A percentile compares a stretch with the other conserved stretches of the same genome.
Conservation (phyloP, 2,888 invertebrate species). For the Acheta domesticus region DNA sequence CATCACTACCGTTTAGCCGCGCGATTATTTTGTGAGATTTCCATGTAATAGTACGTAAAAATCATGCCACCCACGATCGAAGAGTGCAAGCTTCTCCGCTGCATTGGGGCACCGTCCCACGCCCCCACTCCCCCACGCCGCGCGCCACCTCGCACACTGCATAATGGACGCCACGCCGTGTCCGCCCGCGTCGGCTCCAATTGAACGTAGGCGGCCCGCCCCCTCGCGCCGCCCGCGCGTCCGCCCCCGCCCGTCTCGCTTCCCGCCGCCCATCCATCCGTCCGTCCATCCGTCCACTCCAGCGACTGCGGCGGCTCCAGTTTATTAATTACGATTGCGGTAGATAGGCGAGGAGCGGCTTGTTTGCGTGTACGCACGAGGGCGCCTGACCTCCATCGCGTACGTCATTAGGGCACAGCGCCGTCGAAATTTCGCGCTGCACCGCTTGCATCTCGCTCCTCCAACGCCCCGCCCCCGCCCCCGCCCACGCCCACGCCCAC, state of each 20-base stretch:
- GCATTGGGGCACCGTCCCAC: neutral
- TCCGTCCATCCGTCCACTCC: too few relatives aligned
- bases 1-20: too few relatives aligned
- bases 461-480: neutral
- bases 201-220: neutral
- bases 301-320: neutral
- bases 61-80: too few relatives aligned
- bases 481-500: too few relatives aligned
- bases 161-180: neutral
- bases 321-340: slow-evolving; percentile 10
- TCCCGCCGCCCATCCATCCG: too few relatives aligned
- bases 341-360: neutral
- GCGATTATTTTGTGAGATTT: too few relatives aligned
- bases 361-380: slow-evolving; percentile 1
- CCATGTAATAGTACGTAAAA: too few relatives aligned
- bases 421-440: neutral
- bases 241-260: too few relatives aligned
- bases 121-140: neutral
- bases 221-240: neutral
- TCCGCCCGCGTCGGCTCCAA: neutral
- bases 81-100: too few relatives aligned
- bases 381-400: neutral
- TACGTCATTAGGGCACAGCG: neutral
- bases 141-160: neutral
- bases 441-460: neutral